These are phyloP conservation scores for Poeciliopsis paucimaculata DNA, from an alignment of 2,797 vertebrate genomes.

Conservation along the genomic window DNA sequence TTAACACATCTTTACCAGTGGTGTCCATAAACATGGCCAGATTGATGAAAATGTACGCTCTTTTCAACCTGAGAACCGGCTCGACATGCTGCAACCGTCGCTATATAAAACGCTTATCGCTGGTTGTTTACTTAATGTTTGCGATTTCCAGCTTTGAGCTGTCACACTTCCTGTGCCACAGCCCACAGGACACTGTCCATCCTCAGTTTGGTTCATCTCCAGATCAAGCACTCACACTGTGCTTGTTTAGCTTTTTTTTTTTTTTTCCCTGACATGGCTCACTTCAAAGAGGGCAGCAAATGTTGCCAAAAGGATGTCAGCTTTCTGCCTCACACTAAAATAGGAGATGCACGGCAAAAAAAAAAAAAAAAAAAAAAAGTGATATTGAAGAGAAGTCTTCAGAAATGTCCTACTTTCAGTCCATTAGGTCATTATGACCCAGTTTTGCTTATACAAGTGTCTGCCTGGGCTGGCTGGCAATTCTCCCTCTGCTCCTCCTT, in stretches of 20 bases:
- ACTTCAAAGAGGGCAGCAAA: slow-evolving; percentile 81
- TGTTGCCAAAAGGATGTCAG: slow-evolving; percentile 77
- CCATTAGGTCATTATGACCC: slow-evolving; percentile 85
- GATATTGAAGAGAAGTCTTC: slow-evolving; percentile 69
- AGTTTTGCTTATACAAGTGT: slow-evolving; percentile 81
- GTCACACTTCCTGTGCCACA: slow-evolving; percentile 54
- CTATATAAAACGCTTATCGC: slow-evolving; percentile 14
- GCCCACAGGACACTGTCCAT: slow-evolving; percentile 61
- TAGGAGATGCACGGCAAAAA: slow-evolving; percentile 52
- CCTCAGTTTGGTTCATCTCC: slow-evolving; percentile 75
- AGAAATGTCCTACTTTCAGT: slow-evolving; percentile 82
- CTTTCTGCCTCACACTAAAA: slow-evolving; percentile 70
- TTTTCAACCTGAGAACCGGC: slow-evolving; percentile 7
- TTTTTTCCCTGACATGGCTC: slow-evolving; percentile 68
- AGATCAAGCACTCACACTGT: slow-evolving; percentile 72
- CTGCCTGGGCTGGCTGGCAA: slow-evolving; percentile 65
- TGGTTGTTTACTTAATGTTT: slow-evolving; percentile 41
- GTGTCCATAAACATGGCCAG: slow-evolving; percentile 20
- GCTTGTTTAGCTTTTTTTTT: slow-evolving; percentile 72
- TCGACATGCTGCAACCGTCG: background rate
- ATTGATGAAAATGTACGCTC: slow-evolving; percentile 26
- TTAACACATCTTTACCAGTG: background rate
- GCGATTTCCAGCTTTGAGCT: slow-evolving; percentile 26
- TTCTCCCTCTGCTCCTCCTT: slow-evolving; percentile 46
- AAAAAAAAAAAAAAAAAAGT: slow-evolving; percentile 53